Evolutionary conservation across 2,113 vertebrate genomes (phyloP).

Genomic region (Athene cunicularia): DNA sequence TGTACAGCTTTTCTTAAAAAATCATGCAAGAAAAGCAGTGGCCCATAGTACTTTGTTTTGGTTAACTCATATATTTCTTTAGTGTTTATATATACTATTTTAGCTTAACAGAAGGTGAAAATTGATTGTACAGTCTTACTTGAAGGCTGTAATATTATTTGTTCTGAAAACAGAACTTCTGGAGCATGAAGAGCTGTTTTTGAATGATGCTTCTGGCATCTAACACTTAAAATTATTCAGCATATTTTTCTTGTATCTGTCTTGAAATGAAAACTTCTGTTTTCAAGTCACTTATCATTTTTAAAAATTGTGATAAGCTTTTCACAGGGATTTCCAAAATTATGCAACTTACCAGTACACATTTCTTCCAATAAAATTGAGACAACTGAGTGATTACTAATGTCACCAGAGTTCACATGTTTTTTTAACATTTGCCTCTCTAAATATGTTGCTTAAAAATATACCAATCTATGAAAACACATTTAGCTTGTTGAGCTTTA

Average conservation of each 20-base stretch:
- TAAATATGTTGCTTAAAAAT: neutral
- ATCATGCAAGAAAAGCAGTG: rapidly evolving
- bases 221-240: neutral
- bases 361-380: neutral
- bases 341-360: neutral
- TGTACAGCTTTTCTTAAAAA: neutral
- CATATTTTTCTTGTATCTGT: neutral
- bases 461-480: neutral
- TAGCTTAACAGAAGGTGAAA: neutral
- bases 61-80: neutral
- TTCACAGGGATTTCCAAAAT: neutral
- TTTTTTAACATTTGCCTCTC: neutral
- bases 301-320: neutral
- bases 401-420: neutral
- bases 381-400: neutral
- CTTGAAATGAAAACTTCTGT: neutral
- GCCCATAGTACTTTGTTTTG: neutral
- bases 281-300: neutral
- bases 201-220: constrained; percentile 5
- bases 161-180: neutral
- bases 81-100: neutral
- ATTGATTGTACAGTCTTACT: neutral
- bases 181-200: neutral
- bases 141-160: neutral
- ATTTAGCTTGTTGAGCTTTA: neutral